These are phyloP conservation scores for Takifugu flavidus DNA, from an alignment of 2,113 vertebrate genomes.

Conservation along the genomic window DNA sequence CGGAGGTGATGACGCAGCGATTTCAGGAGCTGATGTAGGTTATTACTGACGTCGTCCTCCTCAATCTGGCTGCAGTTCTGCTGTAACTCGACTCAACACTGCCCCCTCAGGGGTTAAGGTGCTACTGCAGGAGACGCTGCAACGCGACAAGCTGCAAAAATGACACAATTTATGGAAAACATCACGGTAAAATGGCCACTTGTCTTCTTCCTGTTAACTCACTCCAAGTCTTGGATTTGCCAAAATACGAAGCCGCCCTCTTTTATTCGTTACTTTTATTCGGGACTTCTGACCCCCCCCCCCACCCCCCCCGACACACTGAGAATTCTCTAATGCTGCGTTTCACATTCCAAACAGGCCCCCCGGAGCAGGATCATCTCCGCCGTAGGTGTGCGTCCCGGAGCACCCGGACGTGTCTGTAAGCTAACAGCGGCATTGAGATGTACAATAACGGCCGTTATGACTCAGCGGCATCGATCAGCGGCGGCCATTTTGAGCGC, in stretches of 20 bases:
- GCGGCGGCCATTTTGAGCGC: constrained; percentile 41
- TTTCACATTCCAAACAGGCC: constrained; percentile 52
- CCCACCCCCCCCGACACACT: constrained; percentile 39
- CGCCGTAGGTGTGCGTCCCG: constrained; percentile 21
- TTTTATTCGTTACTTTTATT: neutral
- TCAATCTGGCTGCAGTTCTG: no score
- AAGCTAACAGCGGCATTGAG: constrained; percentile 37
- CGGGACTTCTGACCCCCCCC: constrained; percentile 54
- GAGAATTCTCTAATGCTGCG: constrained; percentile 44
- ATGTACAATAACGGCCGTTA: constrained; percentile 52
- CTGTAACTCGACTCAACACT: no score
- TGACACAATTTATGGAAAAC: no score
- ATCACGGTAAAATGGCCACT: no score
- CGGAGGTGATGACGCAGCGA: no score
- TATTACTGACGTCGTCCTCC: no score
- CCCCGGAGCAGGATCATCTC: constrained; percentile 30
- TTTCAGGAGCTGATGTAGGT: no score
- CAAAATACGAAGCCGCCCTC: neutral
- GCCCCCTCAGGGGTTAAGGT: no score
- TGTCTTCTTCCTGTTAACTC: no score
- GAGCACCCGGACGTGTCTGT: constrained; percentile 18
- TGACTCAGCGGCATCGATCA: constrained; percentile 60
- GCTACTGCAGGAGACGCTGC: no score
- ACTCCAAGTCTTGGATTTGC: no score
- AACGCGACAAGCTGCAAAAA: no score